Percentiles rank a stretch among this genome's conserved stretches.
Conservation (phyloP, 2,797 vertebrate genomes). For the Decapterus maruadsi region DNA sequence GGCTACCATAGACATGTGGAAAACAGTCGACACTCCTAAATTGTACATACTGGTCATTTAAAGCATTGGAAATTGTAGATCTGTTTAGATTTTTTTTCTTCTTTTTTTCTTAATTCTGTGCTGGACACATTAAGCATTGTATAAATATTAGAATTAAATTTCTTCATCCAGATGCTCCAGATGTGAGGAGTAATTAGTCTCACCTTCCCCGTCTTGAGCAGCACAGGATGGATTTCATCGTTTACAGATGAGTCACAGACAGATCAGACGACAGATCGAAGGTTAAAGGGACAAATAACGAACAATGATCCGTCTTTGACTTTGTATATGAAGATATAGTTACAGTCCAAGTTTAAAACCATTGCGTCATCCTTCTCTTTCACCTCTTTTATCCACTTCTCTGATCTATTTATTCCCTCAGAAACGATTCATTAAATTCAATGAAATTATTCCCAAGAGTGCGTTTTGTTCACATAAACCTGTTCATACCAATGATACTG, state of each 20-base stretch:
- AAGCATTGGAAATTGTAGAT: constrained; percentile 43
- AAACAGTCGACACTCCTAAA: neutral
- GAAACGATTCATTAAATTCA: constrained; percentile 23
- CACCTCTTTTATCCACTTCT: constrained; percentile 24
- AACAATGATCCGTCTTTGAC: too few relatives aligned
- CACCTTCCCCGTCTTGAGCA: neutral
- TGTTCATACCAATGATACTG: constrained; percentile 38
- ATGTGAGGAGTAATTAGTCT: neutral
- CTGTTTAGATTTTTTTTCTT: neutral
- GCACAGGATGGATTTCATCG: neutral
- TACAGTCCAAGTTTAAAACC: constrained; percentile 9
- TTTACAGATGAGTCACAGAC: neutral
- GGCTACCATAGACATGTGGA: neutral
- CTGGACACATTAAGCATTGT: constrained; percentile 73
- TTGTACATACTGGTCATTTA: neutral
- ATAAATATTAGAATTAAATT: constrained; percentile 13
- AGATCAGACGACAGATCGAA: constrained; percentile 2
- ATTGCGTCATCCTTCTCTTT: neutral
- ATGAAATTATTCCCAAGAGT: constrained; percentile 17
- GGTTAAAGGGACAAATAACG: neutral
- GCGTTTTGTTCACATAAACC: constrained; percentile 19
- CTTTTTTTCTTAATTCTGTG: constrained; percentile 45
- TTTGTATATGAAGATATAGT: neutral
- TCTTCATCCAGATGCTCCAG: constrained; percentile 18
- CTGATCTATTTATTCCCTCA: constrained; percentile 41